A percentile compares a stretch with the other conserved stretches of the same genome.
These are phyloP conservation scores for Dicyrtomina minuta DNA, from an alignment of 2,888 invertebrate species.

Conservation along the genomic window DNA sequence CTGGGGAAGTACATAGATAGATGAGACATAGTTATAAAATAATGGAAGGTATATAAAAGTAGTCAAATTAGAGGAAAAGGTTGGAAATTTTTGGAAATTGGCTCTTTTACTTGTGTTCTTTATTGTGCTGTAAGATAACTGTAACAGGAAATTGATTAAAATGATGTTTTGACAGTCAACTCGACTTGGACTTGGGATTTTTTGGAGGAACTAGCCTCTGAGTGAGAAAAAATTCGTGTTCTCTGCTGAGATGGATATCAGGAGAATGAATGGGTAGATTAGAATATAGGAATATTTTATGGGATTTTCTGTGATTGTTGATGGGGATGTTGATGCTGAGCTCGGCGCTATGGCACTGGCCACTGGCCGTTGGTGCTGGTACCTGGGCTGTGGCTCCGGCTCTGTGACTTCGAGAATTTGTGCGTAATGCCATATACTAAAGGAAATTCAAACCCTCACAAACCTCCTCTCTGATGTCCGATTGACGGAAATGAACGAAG, in stretches of 20 bases:
- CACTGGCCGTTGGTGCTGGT: too few relatives aligned
- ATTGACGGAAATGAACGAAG: conserved; percentile 30
- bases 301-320: conserved; percentile 1
- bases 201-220: not conserved
- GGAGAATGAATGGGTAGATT: not conserved
- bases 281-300: conserved; percentile 10
- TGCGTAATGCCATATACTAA: too few relatives aligned
- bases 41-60: too few relatives aligned
- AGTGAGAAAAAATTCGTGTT: not conserved
- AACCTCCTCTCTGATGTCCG: conserved; percentile 16
- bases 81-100: too few relatives aligned
- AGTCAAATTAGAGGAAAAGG: too few relatives aligned
- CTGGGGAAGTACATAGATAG: too few relatives aligned
- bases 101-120: too few relatives aligned
- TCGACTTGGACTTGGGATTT: not conserved
- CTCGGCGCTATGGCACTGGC: too few relatives aligned
- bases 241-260: conserved; percentile 1
- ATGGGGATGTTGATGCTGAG: conserved; percentile 10
- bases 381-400: not conserved
- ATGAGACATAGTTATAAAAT: too few relatives aligned
- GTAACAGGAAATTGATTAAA: conserved; percentile 18
- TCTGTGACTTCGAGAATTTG: not conserved
- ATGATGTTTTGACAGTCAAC: not conserved
- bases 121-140: not conserved
- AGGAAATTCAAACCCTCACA: too few relatives aligned